Evolutionary conservation across 2,797 vertebrate genomes (phyloP), one percentile per base, ranked within the genome.

Genomic region (Aulostomus chinensis): DNA sequence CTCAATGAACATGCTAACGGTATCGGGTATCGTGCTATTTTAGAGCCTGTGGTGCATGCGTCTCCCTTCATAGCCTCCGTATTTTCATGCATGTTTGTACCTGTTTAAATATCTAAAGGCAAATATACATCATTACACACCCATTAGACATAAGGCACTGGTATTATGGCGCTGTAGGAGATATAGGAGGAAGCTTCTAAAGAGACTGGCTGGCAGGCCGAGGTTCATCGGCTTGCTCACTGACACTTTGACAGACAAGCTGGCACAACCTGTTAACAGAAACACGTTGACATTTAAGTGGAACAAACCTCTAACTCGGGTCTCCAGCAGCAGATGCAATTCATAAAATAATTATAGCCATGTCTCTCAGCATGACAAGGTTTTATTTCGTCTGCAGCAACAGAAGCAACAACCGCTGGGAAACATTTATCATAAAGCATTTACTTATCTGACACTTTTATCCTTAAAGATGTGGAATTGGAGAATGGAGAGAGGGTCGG

Each of bases 101-200:
- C 4, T 2, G 35, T 35, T 64, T 45, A 68, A 71, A 62, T 52
- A 34, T 30, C n/a, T n/a, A n/a, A n/a, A n/a, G n/a, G n/a, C n/a
- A n/a, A n/a, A n/a, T n/a, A n/a, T n/a, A n/a, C n/a, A n/a, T n/a
- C n/a, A n/a, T n/a, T n/a, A n/a, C n/a, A n/a, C n/a, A n/a, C n/a
- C n/a, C n/a, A n/a, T n/a, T n/a, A n/a, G n/a, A n/a, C n/a, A n/a
- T n/a, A n/a, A 30, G 42, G 4, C 52, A 13, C n/a, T 15, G 28
- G 35, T 2, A 34, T 21, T 31, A 22, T 29, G 10, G 6, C 13
- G 4, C 14, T 12, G 18, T 12, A 0, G 18, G 26, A 17, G 31
- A 45, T 17, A 25, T 25, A 8, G 12, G 5, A 9, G 7, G 3
- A 9, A 30, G 17, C 20, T 10, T 25, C 18, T 21, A n/a, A 0